phyloP scores from a whole-genome alignment of 2,888 invertebrate species.

The Stenolophus ochropezus region DNA sequence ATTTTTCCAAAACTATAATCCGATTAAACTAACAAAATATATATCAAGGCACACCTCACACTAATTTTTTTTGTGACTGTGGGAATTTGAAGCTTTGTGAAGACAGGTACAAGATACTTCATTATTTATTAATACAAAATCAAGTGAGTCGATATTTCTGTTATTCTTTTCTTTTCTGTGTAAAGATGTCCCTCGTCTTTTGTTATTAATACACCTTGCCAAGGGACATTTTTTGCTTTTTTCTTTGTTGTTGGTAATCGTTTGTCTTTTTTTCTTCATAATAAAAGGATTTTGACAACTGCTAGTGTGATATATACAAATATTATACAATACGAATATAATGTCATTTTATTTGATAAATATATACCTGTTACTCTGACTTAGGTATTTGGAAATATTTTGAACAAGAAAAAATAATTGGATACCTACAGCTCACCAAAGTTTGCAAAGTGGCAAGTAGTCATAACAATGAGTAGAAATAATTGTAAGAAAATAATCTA shows the following conservation, averaged over 20 bases:
- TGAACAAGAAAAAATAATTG: no score
- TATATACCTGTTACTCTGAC: constrained; percentile 22
- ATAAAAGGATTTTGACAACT: constrained; percentile 58
- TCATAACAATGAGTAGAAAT: neutral
- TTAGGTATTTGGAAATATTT: neutral
- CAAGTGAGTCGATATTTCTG: constrained; percentile 59
- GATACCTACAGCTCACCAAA: no score
- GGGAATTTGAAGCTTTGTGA: constrained; percentile 35
- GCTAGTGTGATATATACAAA: constrained; percentile 58
- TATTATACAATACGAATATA: constrained; percentile 55
- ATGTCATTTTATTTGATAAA: constrained; percentile 50
- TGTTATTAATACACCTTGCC: constrained; percentile 57
- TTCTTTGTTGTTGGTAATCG: constrained; percentile 48
- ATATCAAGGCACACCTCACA: no score
- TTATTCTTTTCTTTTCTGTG: constrained; percentile 56
- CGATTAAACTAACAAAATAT: no score
- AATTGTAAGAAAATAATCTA: constrained; percentile 1
- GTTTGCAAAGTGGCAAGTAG: neutral
- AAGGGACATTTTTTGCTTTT: constrained; percentile 54
- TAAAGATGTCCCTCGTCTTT: constrained; percentile 46
- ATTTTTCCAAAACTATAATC: no score
- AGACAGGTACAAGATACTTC: constrained; percentile 52
- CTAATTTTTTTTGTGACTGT: no score
- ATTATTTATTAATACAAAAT: constrained; percentile 59
- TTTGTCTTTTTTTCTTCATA: constrained; percentile 53